Evolutionary conservation across 2,113 vertebrate genomes (phyloP), one percentile per base, ranked within the genome.

Genomic region (human (Homo sapiens)): DNA sequence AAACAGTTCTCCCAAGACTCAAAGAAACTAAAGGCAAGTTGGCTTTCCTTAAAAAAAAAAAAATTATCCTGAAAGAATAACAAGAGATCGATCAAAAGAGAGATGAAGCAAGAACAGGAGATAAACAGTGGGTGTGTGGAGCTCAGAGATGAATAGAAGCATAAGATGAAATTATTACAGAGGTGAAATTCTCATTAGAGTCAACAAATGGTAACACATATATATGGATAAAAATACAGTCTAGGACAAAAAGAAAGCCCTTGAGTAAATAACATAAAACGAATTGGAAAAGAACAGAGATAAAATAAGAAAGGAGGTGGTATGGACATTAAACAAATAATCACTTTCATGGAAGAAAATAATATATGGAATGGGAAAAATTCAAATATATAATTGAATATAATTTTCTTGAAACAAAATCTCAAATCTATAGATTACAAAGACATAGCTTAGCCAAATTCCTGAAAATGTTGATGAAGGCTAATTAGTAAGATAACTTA

Each of bases 221-320:
- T 20, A 86, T 55, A n/a, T 32, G 30, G 50, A 81, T 91, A 87
- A 76, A 96, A 83, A 70, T 23, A 48, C 6, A 45, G 40, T 73
- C 45, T 45, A 25, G 20, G 23, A 75, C 23, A 90, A 89, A 81
- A 45, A 75, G 8, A 16, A 61, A 3, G 91, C 18, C 14, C 35
- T 59, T 84, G 45, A 68, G 61, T 30, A 94, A 89, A 70, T 81
- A 43, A 45, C 35, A 88, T 18, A 78, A 85, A 86, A 97, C n/a
- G n/a, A 93, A 97, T 80, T 70, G 52, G 55, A 57, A 93, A 85
- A 40, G 43, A 70, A 93, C 12, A 95, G 25, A 80, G 13, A 32
- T 61, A 92, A 70, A n/a, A 73, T 57, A 89, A 80, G 40, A 75
- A 85, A 87, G n/a, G 85, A 87, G 30, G 68, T 72, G 50, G 13